Evolutionary conservation across 2,888 invertebrate species (phyloP), one percentile per base, ranked within the genome.

Genomic region (Drosophila quasianomalipes): DNA sequence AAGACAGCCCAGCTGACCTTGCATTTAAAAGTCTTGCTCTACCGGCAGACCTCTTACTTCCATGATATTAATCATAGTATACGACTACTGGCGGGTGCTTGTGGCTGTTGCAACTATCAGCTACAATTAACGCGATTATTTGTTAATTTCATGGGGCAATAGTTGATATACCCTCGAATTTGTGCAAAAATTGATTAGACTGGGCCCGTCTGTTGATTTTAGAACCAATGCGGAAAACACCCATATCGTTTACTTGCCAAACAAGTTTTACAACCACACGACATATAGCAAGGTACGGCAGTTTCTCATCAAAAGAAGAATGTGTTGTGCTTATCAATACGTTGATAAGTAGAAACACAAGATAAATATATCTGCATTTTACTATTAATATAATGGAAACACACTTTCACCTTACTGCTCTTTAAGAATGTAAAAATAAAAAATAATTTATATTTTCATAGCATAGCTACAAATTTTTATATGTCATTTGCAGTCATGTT

Each of bases 21-120:
- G 79, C 61, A 49, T 37, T 47, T 52, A 49, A 63, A 28, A 64
- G 49, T 53, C 80, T 78, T 74, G 76, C 58, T 62, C 73, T 73
- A 58, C 70, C 74, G 76, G 31, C 79, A 78, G 61, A 79, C 67
- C 69, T 70, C 61, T 76, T 73, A 73, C 76, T 68, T 63, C 47
- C 58, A 59, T 35, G 19, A 35, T 39, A 58, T 31, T 44, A 47
- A 19, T 33, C 28, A 47, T 16, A 49, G 39, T 22, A 10, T 28
- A 54, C n/a, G n/a, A 4, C 14, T 28, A 19, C 26, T 10, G 37
- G 39, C 12, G n/a, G 16, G 16, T 61, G 41, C 31, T 41, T 31
- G 26, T 28, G 33, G 22, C 16, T 30, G 33, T 31, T 57, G 64
- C 68, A 58, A 44, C 68, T 12, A 22, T 39, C 31, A 28, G 37